phyloP scores from a whole-genome alignment of 2,113 vertebrate species.

The Diglossa brunneiventris region DNA sequence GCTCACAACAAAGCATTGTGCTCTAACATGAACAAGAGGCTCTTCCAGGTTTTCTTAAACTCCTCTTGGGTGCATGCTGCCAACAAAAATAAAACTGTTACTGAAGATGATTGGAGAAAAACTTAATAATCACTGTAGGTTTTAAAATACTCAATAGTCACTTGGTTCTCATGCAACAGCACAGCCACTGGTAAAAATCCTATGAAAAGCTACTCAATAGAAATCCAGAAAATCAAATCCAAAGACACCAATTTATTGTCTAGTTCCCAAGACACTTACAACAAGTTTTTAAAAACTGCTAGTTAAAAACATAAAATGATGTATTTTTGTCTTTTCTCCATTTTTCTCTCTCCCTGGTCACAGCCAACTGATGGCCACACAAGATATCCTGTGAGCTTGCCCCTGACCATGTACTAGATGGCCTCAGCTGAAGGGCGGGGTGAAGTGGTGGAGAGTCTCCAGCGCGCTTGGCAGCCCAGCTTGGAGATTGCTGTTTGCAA shows the following conservation, averaged over 20 bases:
- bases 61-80: neutral
- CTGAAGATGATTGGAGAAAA: neutral
- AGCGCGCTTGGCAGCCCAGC: neutral
- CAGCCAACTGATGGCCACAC: neutral
- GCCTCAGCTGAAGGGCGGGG: neutral
- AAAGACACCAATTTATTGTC: neutral
- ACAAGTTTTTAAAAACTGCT: neutral
- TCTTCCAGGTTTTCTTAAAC: neutral
- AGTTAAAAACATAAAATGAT: neutral
- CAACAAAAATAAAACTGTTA: neutral
- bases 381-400: neutral
- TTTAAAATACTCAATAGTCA: neutral
- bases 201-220: neutral
- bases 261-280: neutral
- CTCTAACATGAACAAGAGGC: accelerated
- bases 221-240: neutral
- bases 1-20: neutral
- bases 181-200: neutral
- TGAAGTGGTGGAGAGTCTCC: neutral
- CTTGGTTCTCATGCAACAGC: neutral
- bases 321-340: neutral
- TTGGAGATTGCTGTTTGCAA: neutral
- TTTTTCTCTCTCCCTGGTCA: neutral
- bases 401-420: neutral
- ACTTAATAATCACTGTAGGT: neutral